Conservation (phyloP, 2,797 vertebrate species). For the Scolopax rusticola region DNA sequence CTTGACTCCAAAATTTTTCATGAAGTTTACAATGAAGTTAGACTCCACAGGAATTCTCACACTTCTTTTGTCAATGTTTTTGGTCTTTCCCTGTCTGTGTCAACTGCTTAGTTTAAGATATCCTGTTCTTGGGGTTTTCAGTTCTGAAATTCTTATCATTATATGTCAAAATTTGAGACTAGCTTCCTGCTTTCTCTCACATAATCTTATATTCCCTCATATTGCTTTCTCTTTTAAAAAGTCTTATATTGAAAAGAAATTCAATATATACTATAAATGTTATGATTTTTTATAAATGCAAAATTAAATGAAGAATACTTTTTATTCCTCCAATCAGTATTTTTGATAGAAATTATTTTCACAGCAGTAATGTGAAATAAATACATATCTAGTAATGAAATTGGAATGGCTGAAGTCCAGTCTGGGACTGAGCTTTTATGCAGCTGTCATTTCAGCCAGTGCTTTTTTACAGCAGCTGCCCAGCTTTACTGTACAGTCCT, state of each 20-base stretch:
- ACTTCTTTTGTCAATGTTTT: background rate
- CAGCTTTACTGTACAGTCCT: constrained; percentile 1
- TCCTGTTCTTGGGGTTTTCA: background rate
- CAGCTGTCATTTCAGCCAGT: constrained; percentile 10
- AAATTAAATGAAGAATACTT: background rate
- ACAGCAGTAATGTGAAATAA: background rate
- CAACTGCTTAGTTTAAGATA: background rate
- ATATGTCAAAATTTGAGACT: background rate
- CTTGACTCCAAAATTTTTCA: background rate
- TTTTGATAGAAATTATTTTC: background rate
- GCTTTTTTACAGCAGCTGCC: background rate
- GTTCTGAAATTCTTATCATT: background rate
- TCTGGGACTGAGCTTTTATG: background rate
- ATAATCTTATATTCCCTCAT: background rate
- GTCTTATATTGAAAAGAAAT: background rate
- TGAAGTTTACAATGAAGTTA: background rate
- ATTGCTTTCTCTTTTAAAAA: background rate
- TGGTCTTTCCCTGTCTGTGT: background rate
- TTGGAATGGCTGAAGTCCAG: background rate
- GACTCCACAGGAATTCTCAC: background rate
- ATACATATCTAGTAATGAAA: constrained; percentile 31
- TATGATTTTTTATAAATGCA: background rate
- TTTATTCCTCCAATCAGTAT: background rate
- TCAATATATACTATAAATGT: background rate
- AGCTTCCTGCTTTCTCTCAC: background rate